Evolutionary conservation across 2,797 vertebrate species (phyloP).

Genomic region (Urosaurus nigricauda): DNA sequence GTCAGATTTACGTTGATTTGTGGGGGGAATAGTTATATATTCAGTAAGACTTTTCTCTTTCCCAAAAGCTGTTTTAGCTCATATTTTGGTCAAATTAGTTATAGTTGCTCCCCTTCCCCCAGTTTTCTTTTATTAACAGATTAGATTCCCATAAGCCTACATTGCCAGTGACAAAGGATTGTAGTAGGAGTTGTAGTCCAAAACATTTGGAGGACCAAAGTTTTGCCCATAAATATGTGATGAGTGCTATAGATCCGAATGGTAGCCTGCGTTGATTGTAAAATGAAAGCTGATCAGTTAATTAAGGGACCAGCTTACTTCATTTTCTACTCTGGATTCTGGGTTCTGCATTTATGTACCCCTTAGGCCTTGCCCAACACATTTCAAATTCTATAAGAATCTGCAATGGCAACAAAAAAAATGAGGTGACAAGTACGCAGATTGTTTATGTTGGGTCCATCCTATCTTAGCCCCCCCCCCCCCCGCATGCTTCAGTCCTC

Average conservation of each 20-base stretch:
- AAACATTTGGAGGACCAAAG: neutral
- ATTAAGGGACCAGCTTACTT: neutral
- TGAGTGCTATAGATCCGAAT: neutral
- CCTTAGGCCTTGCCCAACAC: neutral
- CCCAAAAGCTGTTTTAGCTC: neutral
- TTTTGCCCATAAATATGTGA: neutral
- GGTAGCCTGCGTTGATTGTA: neutral
- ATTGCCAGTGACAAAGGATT: neutral
- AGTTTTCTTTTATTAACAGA: neutral
- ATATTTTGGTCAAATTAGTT: neutral
- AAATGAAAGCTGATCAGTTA: neutral
- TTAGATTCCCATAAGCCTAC: neutral
- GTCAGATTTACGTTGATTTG: slow-evolving; percentile 10
- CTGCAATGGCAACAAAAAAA: neutral
- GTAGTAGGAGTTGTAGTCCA: neutral
- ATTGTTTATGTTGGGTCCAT: no score
- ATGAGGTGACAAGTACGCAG: neutral
- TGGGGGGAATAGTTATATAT: slow-evolving; percentile 7
- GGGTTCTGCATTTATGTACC: neutral
- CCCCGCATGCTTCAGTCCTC: no score
- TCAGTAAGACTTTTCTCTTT: neutral
- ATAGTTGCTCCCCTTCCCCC: neutral
- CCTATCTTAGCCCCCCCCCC: no score
- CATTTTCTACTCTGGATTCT: neutral
- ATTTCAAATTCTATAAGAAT: neutral